A percentile compares a stretch with the other conserved stretches of the same genome.
These are phyloP conservation scores for Euschistus heros DNA, from an alignment of 1,140 invertebrate species.

Conservation along the genomic window DNA sequence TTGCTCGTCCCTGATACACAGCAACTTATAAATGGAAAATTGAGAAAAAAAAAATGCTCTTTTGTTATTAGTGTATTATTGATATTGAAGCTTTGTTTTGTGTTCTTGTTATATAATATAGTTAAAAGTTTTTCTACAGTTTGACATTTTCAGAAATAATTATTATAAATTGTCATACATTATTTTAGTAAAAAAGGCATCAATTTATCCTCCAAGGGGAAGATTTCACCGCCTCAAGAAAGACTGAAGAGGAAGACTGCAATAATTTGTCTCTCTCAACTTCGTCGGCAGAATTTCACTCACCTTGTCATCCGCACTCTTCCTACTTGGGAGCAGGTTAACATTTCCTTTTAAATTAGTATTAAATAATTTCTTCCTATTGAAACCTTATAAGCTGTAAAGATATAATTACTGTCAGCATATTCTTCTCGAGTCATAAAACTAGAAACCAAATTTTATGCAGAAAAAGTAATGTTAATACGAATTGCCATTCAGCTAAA, in stretches of 20 bases:
- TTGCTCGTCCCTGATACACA: too few relatives aligned
- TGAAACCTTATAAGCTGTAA: too few relatives aligned
- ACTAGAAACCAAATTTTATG: too few relatives aligned
- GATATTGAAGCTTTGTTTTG: too few relatives aligned
- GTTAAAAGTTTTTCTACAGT: not conserved
- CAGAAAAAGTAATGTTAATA: too few relatives aligned
- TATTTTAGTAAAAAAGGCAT: constrained; percentile 46
- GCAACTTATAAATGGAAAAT: too few relatives aligned
- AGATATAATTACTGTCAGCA: too few relatives aligned
- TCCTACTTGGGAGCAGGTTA: constrained; percentile 45
- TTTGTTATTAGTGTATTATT: too few relatives aligned
- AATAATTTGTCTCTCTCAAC: constrained; percentile 47
- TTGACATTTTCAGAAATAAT: not conserved
- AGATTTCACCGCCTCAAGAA: constrained; percentile 33
- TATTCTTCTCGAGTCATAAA: too few relatives aligned
- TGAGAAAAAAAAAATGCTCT: too few relatives aligned
- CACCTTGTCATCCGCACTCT: constrained; percentile 60
- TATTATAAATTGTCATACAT: not conserved
- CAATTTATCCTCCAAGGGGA: constrained; percentile 46
- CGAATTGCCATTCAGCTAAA: too few relatives aligned
- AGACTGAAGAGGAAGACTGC: constrained; percentile 39
- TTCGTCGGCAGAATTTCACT: constrained; percentile 48
- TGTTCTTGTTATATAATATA: constrained; percentile 29
- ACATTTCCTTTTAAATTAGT: constrained; percentile 27
- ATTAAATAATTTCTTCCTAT: too few relatives aligned